These are phyloP conservation scores for Nothoprocta pentlandii DNA, from an alignment of 2,113 vertebrate genomes.

Conservation along the genomic window DNA sequence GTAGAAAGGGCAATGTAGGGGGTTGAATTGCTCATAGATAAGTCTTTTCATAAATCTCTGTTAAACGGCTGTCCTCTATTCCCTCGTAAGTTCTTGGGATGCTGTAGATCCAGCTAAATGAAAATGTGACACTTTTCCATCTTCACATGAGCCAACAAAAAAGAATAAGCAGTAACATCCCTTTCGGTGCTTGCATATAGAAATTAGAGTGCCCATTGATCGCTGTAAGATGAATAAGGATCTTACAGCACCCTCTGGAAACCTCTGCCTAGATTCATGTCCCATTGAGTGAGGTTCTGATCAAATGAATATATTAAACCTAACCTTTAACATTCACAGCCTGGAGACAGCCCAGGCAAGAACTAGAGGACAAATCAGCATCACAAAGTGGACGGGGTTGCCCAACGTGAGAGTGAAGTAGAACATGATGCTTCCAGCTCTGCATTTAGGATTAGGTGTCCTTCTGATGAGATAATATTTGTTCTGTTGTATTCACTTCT, in stretches of 20 bases:
- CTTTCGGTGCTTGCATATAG: neutral
- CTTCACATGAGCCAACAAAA: neutral
- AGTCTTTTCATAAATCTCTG: neutral
- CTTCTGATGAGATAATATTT: accelerated
- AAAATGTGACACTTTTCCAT: neutral
- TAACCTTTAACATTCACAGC: neutral
- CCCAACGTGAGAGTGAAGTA: neutral
- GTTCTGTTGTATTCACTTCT: neutral
- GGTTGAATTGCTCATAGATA: neutral
- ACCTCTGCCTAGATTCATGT: neutral
- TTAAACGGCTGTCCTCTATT: neutral
- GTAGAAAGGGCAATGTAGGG: neutral
- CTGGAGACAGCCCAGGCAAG: neutral
- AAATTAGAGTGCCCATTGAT: neutral
- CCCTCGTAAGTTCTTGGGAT: neutral
- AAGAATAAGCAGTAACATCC: neutral
- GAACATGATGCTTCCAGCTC: neutral
- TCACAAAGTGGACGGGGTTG: neutral
- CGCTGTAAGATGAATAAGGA: neutral
- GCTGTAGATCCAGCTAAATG: neutral
- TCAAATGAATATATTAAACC: neutral
- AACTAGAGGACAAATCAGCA: neutral
- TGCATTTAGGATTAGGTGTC: neutral
- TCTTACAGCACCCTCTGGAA: neutral
- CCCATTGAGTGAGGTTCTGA: neutral